phyloP scores from a whole-genome alignment of 2,797 vertebrate species.

The Xiphorhynchus erythropygius region DNA sequence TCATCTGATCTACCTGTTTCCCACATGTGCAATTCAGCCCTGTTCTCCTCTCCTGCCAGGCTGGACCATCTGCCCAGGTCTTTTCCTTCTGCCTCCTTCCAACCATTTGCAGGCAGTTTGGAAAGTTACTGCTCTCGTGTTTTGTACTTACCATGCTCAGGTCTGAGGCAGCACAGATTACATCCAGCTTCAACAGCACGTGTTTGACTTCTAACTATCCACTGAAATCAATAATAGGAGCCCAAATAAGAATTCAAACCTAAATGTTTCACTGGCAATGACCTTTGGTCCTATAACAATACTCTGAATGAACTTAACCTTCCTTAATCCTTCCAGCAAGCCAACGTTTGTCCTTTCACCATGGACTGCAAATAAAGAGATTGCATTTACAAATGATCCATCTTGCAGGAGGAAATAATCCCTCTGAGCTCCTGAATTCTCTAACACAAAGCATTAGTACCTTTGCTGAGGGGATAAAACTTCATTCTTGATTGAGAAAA shows the following conservation, averaged over 20 bases:
- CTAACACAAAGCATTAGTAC: neutral
- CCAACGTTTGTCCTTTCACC: neutral
- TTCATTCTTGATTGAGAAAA: neutral
- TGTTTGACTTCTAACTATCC: neutral
- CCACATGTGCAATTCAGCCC: neutral
- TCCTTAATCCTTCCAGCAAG: slow-evolving; percentile 21
- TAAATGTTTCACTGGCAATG: neutral
- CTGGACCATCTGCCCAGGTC: neutral
- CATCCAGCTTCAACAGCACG: neutral
- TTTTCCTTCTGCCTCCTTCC: neutral
- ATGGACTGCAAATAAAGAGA: neutral
- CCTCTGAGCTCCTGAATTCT: neutral
- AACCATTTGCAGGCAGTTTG: neutral
- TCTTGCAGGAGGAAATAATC: neutral
- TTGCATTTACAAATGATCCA: slow-evolving; percentile 21
- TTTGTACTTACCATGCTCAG: neutral
- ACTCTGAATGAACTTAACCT: neutral
- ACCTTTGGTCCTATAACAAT: neutral
- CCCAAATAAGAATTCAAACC: neutral
- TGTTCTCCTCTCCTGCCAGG: neutral
- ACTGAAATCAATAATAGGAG: neutral
- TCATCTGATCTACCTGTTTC: neutral
- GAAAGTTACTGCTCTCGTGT: fast-evolving
- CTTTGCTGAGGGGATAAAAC: slow-evolving; percentile 15
- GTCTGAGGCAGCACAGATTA: neutral